phyloP scores from a whole-genome alignment of 2,113 vertebrate genomes.

The Crotophaga sulcirostris region DNA sequence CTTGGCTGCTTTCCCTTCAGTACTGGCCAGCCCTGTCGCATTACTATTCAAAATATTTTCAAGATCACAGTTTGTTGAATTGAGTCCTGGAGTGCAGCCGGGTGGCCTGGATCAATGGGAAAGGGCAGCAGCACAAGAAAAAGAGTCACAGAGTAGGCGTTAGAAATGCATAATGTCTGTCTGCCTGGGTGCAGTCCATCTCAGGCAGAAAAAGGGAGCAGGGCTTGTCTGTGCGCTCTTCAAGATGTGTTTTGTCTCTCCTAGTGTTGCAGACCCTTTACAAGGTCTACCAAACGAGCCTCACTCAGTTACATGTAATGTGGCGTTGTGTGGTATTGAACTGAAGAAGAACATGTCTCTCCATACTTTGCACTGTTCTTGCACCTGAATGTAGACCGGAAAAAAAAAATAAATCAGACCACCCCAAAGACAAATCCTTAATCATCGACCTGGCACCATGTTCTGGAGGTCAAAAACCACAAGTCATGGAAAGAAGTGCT shows the following conservation, averaged over 20 bases:
- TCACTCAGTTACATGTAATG: neutral
- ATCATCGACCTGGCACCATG: accelerated
- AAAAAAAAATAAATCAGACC: neutral
- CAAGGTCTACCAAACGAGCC: neutral
- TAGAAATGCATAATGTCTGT: neutral
- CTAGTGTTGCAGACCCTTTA: neutral
- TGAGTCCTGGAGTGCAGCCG: neutral
- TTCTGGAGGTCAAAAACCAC: neutral
- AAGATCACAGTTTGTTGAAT: neutral
- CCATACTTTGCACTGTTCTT: neutral
- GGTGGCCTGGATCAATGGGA: neutral
- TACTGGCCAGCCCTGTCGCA: neutral
- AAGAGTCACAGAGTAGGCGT: neutral
- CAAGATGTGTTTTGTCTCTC: neutral
- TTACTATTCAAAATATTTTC: conserved; percentile 43
- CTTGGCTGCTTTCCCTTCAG: neutral
- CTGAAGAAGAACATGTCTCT: neutral
- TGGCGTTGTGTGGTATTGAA: neutral
- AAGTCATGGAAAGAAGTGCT: neutral
- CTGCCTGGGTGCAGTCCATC: neutral
- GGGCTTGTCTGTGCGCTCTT: neutral
- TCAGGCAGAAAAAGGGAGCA: neutral
- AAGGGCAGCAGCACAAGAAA: neutral
- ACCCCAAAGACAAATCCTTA: neutral
- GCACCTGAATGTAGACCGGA: neutral